phyloP scores from a whole-genome alignment of 2,888 invertebrate species.

The Conops quadrifasciatus region DNA sequence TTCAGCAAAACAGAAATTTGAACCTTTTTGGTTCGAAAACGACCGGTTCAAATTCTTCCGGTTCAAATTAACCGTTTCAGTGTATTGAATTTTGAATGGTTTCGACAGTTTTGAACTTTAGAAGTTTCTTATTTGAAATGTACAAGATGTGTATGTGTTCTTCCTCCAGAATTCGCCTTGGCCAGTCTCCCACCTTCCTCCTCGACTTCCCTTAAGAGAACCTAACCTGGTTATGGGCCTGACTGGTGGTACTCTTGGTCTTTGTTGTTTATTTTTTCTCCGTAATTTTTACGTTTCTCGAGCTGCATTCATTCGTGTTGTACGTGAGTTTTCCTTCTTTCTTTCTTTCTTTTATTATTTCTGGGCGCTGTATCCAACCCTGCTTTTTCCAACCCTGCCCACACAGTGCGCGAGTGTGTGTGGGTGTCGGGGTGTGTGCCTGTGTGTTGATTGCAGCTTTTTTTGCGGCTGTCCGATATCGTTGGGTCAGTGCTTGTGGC shows the following conservation, averaged over 20 bases:
- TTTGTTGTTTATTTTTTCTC: neutral
- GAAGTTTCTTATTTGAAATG: too few relatives aligned
- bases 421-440: neutral
- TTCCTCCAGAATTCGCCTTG: too few relatives aligned
- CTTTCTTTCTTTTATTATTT: neutral
- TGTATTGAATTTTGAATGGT: too few relatives aligned
- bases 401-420: constrained; percentile 32
- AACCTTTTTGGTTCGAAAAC: too few relatives aligned
- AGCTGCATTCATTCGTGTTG: constrained; percentile 1
- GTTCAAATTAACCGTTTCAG: too few relatives aligned
- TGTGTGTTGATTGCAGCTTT: constrained; percentile 41
- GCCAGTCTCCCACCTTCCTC: too few relatives aligned
- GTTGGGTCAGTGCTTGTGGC: constrained; percentile 64
- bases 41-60: too few relatives aligned
- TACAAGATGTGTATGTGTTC: too few relatives aligned
- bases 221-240: too few relatives aligned
- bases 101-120: too few relatives aligned
- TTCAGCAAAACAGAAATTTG: too few relatives aligned
- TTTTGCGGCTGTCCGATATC: constrained; percentile 62
- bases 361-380: neutral
- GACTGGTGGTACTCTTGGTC: neutral
- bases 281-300: neutral
- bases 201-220: too few relatives aligned
- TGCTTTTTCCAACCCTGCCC: neutral
- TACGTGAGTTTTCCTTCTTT: constrained; percentile 19